These are phyloP conservation scores for Drosophila robusta DNA, from an alignment of 2,888 invertebrate genomes.

Conservation along the genomic window DNA sequence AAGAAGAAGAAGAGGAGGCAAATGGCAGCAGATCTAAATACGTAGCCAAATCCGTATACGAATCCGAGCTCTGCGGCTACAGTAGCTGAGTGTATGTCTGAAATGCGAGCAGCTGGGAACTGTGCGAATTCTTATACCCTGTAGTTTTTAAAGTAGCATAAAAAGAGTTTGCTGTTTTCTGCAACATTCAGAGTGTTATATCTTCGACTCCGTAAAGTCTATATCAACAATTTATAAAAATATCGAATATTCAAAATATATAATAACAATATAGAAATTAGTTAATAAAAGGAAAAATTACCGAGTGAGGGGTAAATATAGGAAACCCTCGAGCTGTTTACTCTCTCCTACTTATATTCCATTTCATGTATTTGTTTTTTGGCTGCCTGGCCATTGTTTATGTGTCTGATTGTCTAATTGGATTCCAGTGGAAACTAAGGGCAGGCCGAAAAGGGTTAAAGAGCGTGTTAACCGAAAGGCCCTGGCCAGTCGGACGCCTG, in stretches of 20 bases:
- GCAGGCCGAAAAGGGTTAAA: conserved; percentile 30
- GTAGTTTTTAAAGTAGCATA: not conserved
- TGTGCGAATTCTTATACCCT: conserved; percentile 4
- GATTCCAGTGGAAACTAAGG: conserved; percentile 43
- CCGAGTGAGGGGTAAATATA: not conserved
- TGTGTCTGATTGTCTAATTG: conserved; percentile 73
- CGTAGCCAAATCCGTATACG: conserved; percentile 11
- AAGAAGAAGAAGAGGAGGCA: conserved; percentile 1
- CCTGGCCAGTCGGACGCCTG: conserved; percentile 32
- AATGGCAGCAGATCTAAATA: conserved; percentile 19
- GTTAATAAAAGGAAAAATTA: too few species aligned
- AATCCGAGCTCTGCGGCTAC: conserved; percentile 11
- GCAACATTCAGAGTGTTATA: too few species aligned
- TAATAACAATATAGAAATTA: too few species aligned
- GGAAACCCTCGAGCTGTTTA: not conserved
- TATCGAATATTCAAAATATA: too few species aligned
- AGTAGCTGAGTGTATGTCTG: not conserved
- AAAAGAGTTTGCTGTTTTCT: not conserved
- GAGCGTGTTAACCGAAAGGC: conserved; percentile 45
- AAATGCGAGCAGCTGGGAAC: not conserved
- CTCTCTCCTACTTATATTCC: not conserved
- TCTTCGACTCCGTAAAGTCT: too few species aligned
- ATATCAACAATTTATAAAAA: too few species aligned
- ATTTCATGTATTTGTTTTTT: conserved; percentile 30
- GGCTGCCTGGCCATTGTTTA: conserved; percentile 54